phyloP scores from a whole-genome alignment of 2,113 vertebrate species.

The Gambusia holbrooki region DNA sequence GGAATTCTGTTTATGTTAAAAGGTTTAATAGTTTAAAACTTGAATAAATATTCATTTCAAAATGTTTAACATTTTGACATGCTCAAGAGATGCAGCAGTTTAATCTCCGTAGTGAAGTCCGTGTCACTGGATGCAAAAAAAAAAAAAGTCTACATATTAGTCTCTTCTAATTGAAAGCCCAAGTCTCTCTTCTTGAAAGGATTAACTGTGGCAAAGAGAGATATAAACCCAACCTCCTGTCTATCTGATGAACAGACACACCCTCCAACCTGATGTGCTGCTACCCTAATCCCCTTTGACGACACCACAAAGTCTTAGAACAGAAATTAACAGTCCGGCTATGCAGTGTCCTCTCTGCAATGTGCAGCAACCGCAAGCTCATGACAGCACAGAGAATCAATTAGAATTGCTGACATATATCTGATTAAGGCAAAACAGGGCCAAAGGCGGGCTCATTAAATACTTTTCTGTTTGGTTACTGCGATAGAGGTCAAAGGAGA shows the following conservation, averaged over 20 bases:
- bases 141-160: slow-evolving; percentile 29
- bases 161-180: slow-evolving; percentile 49
- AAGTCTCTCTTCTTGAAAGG: slow-evolving; percentile 44
- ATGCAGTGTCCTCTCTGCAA: slow-evolving; percentile 23
- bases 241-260: slow-evolving; percentile 44
- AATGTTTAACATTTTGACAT: slow-evolving; percentile 49
- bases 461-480: slow-evolving; percentile 26
- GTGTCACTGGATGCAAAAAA: slow-evolving; percentile 24
- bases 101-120: slow-evolving; percentile 38
- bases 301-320: slow-evolving; percentile 42
- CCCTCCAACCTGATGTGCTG: slow-evolving; percentile 50
- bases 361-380: slow-evolving; percentile 15
- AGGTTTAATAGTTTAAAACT: slow-evolving; percentile 52
- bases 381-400: slow-evolving; percentile 48
- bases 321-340: slow-evolving; percentile 46
- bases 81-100: slow-evolving; percentile 34
- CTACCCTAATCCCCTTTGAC: slow-evolving; percentile 61
- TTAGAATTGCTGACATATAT: slow-evolving; percentile 49
- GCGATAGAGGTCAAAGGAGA: slow-evolving; percentile 17
- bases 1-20: slow-evolving; percentile 68
- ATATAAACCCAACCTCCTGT: slow-evolving; percentile 63
- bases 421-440: slow-evolving; percentile 56
- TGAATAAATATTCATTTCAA: slow-evolving; percentile 68
- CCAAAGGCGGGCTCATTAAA: slow-evolving; percentile 56
- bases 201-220: slow-evolving; percentile 53